Base-by-base conservation (phyloP, 2,888 invertebrate species). In the Sphaerophoria taeniata region DNA sequence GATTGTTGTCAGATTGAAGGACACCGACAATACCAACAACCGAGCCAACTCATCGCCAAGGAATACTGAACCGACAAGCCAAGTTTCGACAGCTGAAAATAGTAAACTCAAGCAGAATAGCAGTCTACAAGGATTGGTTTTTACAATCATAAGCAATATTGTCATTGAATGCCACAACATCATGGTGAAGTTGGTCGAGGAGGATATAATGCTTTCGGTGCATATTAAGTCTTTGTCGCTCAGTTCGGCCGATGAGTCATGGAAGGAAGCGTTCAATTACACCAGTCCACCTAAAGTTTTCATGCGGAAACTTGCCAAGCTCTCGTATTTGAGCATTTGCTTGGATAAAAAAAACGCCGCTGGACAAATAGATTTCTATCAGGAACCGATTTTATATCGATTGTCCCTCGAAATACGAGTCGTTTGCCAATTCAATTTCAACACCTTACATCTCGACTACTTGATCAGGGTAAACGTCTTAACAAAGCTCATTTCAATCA, bases 161-260 rank as follows among this genome's bases (percentile, higher is more conserved):
- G 95, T 96, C 16, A 94, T 99, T 58, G 95, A 96, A 83, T 97
- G 98, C 88, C 97, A 98, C 91, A 99, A 99, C 92, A 94, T 99
- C 53, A 98, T 99, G 85, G 93, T 99, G 16, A 99, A 99, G 90
- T 98, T 98, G 92, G 97, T 98, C 1, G 98, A 98, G 90, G 98
- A 98, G 90, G 98, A 99, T 91, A 97, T 98, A 88, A 98, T 98
- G 1, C 93, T 99, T 49, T 98, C 98, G 0, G 95, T 98, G 90
- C 98, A 98, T 91, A 96, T 98, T 2, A 97, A 97, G 91, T 95
- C 96, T 87, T 93, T 98, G 33, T 95, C 95, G 74, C 94, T 97
- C 87, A 95, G 95, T 89, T 96, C 97, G 65, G 96, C 96, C 4
- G 95, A 96, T 89, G 93, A 94, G 6, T 93, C 95, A 87, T 99